phyloP scores from a whole-genome alignment of 2,113 vertebrate genomes.

The Rhinolophus sinicus region DNA sequence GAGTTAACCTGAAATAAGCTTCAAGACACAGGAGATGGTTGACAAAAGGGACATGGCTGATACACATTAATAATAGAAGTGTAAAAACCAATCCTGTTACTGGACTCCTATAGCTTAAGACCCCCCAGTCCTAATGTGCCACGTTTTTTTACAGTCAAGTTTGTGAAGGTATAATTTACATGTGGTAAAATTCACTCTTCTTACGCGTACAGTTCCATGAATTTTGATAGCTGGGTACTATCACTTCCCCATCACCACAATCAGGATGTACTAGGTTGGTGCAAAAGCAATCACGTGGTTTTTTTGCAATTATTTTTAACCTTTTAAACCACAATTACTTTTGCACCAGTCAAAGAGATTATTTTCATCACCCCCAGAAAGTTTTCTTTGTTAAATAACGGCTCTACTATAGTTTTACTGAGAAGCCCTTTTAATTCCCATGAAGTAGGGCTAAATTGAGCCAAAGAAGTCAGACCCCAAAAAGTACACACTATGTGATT shows the following conservation, averaged over 20 bases:
- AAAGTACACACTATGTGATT: not conserved
- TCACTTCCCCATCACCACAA: not conserved
- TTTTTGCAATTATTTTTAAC: no score
- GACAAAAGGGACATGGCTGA: not conserved
- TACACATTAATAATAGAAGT: not conserved
- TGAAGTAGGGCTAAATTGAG: not conserved
- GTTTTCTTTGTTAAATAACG: not conserved
- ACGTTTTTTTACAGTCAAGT: not conserved
- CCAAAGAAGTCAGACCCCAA: not conserved
- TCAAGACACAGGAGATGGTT: not conserved
- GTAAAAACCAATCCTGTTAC: not conserved
- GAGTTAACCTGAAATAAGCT: not conserved
- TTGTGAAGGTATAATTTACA: not conserved
- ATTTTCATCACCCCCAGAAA: not conserved
- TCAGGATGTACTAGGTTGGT: no score
- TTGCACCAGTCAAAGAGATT: not conserved
- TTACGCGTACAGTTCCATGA: not conserved
- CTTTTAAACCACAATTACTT: no score
- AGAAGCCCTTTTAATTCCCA: not conserved
- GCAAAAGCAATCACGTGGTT: no score
- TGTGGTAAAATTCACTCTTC: not conserved
- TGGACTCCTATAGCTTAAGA: not conserved
- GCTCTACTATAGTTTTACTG: not conserved
- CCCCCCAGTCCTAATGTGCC: not conserved
- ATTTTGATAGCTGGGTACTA: not conserved